phyloP scores from a whole-genome alignment of 2,113 vertebrate genomes.

The Hippocampus zosterae region DNA sequence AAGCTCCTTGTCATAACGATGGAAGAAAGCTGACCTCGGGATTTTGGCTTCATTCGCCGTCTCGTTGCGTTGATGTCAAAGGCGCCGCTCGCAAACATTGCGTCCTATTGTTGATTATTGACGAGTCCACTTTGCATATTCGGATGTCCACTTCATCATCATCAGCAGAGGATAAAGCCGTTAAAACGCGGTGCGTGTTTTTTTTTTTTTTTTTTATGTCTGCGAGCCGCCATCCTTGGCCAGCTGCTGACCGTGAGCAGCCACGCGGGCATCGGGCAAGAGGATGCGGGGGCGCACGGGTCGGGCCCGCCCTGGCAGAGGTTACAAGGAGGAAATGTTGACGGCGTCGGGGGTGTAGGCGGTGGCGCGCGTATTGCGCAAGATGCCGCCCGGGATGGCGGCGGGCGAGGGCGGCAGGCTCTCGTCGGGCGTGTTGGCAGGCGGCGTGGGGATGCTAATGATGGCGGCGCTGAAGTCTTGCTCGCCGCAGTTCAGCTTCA shows the following conservation, averaged over 20 bases:
- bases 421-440: slow-evolving; percentile 84
- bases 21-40: neutral
- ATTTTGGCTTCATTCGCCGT: neutral
- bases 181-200: neutral
- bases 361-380: slow-evolving; percentile 78
- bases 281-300: neutral
- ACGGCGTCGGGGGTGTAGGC: slow-evolving; percentile 77
- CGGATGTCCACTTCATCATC: slow-evolving; percentile 9
- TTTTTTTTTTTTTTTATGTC: neutral
- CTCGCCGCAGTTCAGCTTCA: slow-evolving; percentile 84
- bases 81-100: neutral
- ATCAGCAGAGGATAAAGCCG: neutral
- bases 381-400: slow-evolving; percentile 61
- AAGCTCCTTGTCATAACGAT: neutral
- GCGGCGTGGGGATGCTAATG: slow-evolving; percentile 88
- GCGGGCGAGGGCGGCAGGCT: slow-evolving; percentile 78
- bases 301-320: slow-evolving; percentile 8
- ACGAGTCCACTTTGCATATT: slow-evolving; percentile 2
- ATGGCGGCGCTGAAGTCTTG: slow-evolving; percentile 83
- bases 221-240: neutral
- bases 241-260: neutral
- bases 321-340: slow-evolving; percentile 89
- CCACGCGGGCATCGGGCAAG: neutral
- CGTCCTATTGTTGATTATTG: neutral
- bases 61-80: neutral